These are phyloP conservation scores for Solenopsis invicta DNA, from an alignment of 1,140 invertebrate genomes.

Conservation along the genomic window DNA sequence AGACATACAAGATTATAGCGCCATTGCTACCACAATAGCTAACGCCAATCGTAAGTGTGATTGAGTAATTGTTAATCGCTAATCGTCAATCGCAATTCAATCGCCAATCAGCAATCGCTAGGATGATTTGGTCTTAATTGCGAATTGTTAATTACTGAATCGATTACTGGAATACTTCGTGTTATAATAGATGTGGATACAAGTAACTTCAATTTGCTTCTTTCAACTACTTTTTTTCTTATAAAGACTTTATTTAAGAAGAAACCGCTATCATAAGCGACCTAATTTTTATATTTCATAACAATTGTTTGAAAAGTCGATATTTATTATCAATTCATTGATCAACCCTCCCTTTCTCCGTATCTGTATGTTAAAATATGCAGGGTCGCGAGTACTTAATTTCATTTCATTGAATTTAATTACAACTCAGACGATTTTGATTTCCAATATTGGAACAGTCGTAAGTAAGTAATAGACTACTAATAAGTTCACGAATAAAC, in stretches of 20 bases:
- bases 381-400: background rate
- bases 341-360: too few species aligned
- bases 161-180: background rate
- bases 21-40: too few species aligned
- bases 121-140: background rate
- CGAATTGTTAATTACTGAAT: conserved; percentile 37
- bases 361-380: conserved; percentile 11
- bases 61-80: too few species aligned
- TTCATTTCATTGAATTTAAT: conserved; percentile 25
- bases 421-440: conserved; percentile 31
- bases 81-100: too few species aligned
- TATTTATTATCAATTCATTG: background rate
- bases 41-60: too few species aligned
- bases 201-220: background rate
- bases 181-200: background rate
- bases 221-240: background rate
- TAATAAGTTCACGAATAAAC: conserved; percentile 48
- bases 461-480: conserved; percentile 32
- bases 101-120: too few species aligned
- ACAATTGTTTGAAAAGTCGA: background rate
- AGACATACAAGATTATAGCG: too few species aligned
- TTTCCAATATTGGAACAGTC: conserved; percentile 32
- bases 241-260: background rate
- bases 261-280: background rate
- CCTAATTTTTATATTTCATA: background rate